A percentile compares a stretch with the other conserved stretches of the same genome.
Evolutionary conservation across 1,140 invertebrate species (phyloP).

Genomic region (Hirudo medicinalis): DNA sequence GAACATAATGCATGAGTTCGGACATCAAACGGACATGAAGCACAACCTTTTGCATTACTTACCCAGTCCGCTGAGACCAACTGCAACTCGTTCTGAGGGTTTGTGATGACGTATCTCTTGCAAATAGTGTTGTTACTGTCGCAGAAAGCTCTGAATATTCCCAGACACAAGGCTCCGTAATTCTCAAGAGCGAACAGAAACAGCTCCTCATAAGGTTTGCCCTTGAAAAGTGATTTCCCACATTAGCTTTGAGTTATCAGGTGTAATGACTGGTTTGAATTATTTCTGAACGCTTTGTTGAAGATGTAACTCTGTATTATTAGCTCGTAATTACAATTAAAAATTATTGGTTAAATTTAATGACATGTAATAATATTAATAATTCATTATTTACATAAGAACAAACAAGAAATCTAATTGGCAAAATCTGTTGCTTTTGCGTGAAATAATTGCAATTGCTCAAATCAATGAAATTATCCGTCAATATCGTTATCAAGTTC

Average conservation of each 20-base stretch:
- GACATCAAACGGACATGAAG: too few relatives aligned
- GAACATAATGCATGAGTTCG: too few relatives aligned
- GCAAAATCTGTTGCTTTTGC: too few relatives aligned
- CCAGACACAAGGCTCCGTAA: conserved; percentile 97
- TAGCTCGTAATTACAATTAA: too few relatives aligned
- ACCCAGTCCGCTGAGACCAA: conserved; percentile 92
- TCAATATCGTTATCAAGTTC: neutral
- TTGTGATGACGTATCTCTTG: conserved; percentile 98
- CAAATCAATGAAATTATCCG: too few relatives aligned
- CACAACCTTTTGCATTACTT: conserved; percentile 17
- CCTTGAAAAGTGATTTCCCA: neutral
- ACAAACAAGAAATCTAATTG: too few relatives aligned
- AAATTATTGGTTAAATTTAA: too few relatives aligned
- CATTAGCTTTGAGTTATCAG: neutral
- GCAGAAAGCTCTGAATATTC: conserved; percentile 64
- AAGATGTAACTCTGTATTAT: too few relatives aligned
- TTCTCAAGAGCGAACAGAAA: conserved; percentile 90
- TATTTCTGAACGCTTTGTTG: neutral
- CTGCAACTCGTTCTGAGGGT: conserved; percentile 91
- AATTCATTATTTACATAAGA: too few relatives aligned
- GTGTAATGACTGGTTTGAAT: neutral
- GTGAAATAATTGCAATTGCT: too few relatives aligned
- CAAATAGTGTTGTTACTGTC: conserved; percentile 44
- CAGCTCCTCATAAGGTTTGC: conserved; percentile 52
- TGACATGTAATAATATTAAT: too few relatives aligned